These are phyloP conservation scores for Mus spretus DNA, from an alignment of 2,797 vertebrate genomes.

Conservation along the genomic window DNA sequence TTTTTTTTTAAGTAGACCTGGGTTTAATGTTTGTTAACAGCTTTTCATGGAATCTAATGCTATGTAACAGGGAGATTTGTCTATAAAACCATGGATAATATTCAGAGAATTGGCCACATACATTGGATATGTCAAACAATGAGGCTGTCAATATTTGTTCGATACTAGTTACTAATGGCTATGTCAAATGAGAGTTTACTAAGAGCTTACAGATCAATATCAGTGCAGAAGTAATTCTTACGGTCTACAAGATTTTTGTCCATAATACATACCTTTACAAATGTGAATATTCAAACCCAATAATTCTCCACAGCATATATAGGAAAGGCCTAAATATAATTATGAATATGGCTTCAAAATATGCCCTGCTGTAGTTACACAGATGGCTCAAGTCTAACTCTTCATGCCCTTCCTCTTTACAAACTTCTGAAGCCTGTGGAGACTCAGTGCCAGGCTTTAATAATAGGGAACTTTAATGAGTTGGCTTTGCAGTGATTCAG, in stretches of 20 bases:
- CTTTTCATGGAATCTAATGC: neutral
- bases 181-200: constrained; percentile 24
- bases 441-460: neutral
- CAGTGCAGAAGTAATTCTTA: neutral
- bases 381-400: neutral
- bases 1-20: neutral
- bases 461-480: neutral
- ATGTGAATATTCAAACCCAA: neutral
- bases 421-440: too few relatives aligned
- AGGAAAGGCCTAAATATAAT: neutral
- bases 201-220: neutral
- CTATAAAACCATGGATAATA: neutral
- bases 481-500: neutral
- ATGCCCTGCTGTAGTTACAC: neutral
- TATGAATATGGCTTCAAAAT: neutral
- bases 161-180: neutral
- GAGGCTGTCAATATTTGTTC: constrained; percentile 20
- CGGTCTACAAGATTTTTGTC: neutral
- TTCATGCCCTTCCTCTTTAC: neutral
- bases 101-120: neutral
- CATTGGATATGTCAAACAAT: neutral
- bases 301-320: neutral
- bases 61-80: neutral
- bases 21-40: constrained; percentile 36
- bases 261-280: neutral